phyloP scores from a whole-genome alignment of 2,797 vertebrate genomes.

The Vireo griseus region DNA sequence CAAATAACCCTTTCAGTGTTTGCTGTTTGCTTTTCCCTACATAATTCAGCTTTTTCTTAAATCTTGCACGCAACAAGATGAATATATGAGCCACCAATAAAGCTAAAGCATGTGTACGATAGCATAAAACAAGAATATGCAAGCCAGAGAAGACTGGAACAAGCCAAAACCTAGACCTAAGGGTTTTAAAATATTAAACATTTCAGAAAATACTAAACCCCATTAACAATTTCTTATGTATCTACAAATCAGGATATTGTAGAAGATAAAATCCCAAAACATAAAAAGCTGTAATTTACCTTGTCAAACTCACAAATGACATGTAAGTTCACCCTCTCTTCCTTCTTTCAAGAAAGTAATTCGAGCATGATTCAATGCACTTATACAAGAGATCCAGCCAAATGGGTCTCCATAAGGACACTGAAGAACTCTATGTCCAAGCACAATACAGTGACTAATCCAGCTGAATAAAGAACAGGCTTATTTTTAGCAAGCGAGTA shows the following conservation, averaged over 20 bases:
- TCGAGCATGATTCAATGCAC: neutral
- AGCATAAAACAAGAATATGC: neutral
- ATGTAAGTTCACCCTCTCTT: neutral
- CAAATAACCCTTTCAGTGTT: neutral
- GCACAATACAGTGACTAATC: conserved; percentile 16
- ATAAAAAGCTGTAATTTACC: conserved; percentile 32
- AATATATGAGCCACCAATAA: neutral
- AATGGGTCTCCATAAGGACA: conserved; percentile 9
- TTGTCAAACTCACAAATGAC: neutral
- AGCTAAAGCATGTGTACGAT: neutral
- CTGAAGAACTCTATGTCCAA: neutral
- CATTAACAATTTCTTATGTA: neutral
- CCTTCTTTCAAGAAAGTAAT: neutral
- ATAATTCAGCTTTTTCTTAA: neutral
- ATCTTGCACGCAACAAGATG: neutral
- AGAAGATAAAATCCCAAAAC: neutral
- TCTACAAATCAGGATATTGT: neutral
- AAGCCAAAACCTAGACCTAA: neutral
- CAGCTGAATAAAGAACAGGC: neutral
- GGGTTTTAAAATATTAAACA: neutral
- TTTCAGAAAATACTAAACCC: neutral
- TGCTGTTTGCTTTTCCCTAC: neutral
- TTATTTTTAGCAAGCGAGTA: conserved; percentile 50
- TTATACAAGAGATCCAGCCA: conserved; percentile 38
- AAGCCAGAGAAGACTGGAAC: neutral